These are phyloP conservation scores for Eulithis testata DNA, from an alignment of 2,888 invertebrate genomes.

Conservation along the genomic window DNA sequence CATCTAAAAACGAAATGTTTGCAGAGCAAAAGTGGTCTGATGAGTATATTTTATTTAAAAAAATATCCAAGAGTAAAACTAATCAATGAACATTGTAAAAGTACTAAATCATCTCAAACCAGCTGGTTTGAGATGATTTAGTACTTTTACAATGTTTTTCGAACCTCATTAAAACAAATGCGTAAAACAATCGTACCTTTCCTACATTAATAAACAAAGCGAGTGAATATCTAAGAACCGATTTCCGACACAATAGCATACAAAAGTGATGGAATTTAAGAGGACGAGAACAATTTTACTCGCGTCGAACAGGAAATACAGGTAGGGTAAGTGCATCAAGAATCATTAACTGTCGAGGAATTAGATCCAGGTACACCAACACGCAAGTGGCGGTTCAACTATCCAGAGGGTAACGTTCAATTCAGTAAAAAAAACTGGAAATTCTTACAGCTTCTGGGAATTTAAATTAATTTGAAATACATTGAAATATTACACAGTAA, in stretches of 20 bases:
- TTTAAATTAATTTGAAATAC: too few relatives aligned
- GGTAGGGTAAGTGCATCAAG: constrained; percentile 62
- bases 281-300: constrained; percentile 62
- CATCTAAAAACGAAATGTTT: too few relatives aligned
- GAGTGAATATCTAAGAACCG: constrained; percentile 66
- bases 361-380: constrained; percentile 30
- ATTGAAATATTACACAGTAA: too few relatives aligned
- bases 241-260: constrained; percentile 68
- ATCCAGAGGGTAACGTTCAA: not conserved
- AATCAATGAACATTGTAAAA: constrained; percentile 3
- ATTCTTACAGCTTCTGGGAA: too few relatives aligned
- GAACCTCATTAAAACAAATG: constrained; percentile 2
- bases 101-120: constrained; percentile 22
- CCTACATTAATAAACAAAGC: constrained; percentile 57
- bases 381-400: not conserved
- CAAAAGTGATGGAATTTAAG: constrained; percentile 66
- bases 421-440: too few relatives aligned
- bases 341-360: constrained; percentile 64
- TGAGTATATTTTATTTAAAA: too few relatives aligned
- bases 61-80: not conserved
- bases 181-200: constrained; percentile 36
- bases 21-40: too few relatives aligned
- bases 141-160: too few relatives aligned
- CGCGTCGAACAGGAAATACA: constrained; percentile 75
- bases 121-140: too few relatives aligned